phyloP scores from a whole-genome alignment of 2,113 vertebrate species.

The Phalacrocorax aristotelis region DNA sequence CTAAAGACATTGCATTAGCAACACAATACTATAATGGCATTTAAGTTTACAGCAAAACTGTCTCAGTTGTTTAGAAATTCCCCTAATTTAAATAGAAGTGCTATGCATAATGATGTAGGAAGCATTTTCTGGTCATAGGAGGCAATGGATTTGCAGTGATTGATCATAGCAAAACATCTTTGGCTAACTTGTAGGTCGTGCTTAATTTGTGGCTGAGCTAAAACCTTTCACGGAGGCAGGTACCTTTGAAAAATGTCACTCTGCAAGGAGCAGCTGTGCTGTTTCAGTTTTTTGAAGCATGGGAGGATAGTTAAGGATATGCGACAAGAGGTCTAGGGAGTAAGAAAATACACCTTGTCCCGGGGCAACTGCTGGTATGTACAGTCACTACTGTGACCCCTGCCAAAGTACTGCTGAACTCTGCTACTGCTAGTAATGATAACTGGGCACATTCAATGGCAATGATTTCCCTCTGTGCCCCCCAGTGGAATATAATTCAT shows the following conservation, averaged over 20 bases:
- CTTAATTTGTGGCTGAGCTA: not conserved
- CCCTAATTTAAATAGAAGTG: not conserved
- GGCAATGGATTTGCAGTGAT: not conserved
- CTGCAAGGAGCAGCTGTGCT: not conserved
- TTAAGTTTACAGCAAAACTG: not conserved
- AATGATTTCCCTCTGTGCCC: not conserved
- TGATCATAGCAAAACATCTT: not conserved
- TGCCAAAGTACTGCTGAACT: not conserved
- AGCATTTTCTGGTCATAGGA: not conserved
- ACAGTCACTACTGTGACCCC: not conserved
- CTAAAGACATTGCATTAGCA: not conserved
- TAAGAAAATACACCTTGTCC: not conserved
- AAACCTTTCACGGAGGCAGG: not conserved
- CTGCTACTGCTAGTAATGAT: not conserved
- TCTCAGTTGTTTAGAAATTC: not conserved
- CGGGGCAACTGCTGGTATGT: not conserved
- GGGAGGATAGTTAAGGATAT: no score
- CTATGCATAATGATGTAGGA: not conserved
- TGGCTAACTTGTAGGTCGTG: not conserved
- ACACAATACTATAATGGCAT: not conserved
- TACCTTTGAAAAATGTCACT: not conserved
- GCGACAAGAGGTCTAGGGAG: not conserved
- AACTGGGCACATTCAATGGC: no score
- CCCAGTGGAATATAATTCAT: not conserved
- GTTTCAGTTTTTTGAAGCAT: not conserved